Evolutionary conservation across 2,888 invertebrate genomes (phyloP), one percentile per base, ranked within the genome.

Genomic region (Dryococelus australis): DNA sequence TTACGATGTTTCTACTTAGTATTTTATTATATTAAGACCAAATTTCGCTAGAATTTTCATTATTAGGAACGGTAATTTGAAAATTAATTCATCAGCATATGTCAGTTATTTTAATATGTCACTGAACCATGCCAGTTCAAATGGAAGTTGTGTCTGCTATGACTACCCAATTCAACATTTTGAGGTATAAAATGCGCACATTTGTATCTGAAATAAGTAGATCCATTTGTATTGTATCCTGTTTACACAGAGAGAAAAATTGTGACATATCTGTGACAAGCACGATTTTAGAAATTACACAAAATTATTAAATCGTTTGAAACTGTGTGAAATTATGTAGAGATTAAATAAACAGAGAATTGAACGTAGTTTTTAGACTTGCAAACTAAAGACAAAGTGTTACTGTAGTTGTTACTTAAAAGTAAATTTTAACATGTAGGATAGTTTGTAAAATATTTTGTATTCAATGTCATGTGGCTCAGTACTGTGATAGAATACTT

Each of bases 281-380:
- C 47, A 47, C 47, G 2, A 24, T 65, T 9, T 65, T 65, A 65
- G 20, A 65, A 65, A 65, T n/a, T n/a, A n/a, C 65, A 65, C 65
- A 65, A 65, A 65, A 65, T n/a, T 16, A 65, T n/a, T 3, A n/a
- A 24, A 65, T 65, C 8, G n/a, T 24, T 13, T 47, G 47, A 35
- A 35, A 35, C 35, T 51, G 12, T 12, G 51, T 51, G 65, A 65
- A 65, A 65, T 65, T n/a, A 65, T 16, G 65, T 65, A n/a, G 65
- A 65, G n/a, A 65, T 65, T 65, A 65, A 65, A 65, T 65, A 65
- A 65, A n/a, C 65, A n/a, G 65, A 16, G n/a, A 65, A 65, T 65
- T 0, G 65, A 65, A 65, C 6, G n/a, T 65, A 65, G 20, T 10
- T 65, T 20, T 24, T n/a, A n/a, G n/a, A 16, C 65, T 65, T 65